phyloP scores from a whole-genome alignment of 2,797 vertebrate genomes.

The Sebastes itinus region DNA sequence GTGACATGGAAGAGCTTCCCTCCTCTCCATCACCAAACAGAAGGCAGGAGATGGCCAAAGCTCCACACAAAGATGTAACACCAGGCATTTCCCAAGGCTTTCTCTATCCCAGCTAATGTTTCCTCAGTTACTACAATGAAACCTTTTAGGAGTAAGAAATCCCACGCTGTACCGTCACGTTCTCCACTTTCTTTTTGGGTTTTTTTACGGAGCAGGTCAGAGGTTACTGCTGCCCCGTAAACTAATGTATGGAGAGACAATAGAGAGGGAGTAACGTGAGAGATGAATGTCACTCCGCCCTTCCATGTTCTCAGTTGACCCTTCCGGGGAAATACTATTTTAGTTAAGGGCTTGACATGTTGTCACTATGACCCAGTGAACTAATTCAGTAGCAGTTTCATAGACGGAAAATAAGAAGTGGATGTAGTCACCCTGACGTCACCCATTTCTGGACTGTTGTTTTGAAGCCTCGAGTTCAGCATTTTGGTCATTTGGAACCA shows the following conservation, averaged over 20 bases:
- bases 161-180: slow-evolving; percentile 9
- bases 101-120: slow-evolving; percentile 36
- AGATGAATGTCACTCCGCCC: slow-evolving; percentile 15
- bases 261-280: slow-evolving; percentile 41
- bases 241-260: slow-evolving; percentile 25
- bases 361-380: background rate
- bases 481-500: too few relatives aligned
- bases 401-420: background rate
- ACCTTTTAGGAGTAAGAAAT: slow-evolving; percentile 22
- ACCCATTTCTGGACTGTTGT: too few relatives aligned
- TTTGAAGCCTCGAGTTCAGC: too few relatives aligned
- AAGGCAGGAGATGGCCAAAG: background rate
- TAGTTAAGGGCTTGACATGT: background rate
- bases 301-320: slow-evolving; percentile 29
- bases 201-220: slow-evolving; percentile 19
- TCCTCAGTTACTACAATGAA: slow-evolving; percentile 23
- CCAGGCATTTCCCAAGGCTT: slow-evolving; percentile 26
- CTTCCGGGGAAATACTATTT: background rate
- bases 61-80: background rate
- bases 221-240: slow-evolving; percentile 13
- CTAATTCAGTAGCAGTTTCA: background rate
- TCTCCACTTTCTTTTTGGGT: slow-evolving; percentile 17
- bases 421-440: too few relatives aligned
- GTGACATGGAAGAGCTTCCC: slow-evolving; percentile 32
- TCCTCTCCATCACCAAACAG: background rate